Percentiles rank a stretch among this genome's conserved stretches.
phyloP scores from a whole-genome alignment of 1,140 invertebrate species.

The Lineus longissimus region DNA sequence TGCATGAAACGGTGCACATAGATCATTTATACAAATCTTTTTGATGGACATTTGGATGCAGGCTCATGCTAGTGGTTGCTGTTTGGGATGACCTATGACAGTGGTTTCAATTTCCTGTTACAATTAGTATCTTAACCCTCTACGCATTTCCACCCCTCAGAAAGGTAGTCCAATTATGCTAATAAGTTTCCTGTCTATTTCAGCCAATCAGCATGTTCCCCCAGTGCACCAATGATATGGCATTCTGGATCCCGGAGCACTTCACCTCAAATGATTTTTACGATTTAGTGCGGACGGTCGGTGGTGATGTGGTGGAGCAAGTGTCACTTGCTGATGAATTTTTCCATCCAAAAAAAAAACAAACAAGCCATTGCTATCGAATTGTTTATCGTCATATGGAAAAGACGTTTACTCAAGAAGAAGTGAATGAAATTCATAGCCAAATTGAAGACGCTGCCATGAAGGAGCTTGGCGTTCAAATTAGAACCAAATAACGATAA shows the following conservation, averaged over 20 bases:
- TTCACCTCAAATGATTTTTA: slow-evolving; percentile 89
- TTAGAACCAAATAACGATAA: slow-evolving; percentile 21
- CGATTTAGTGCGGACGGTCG: slow-evolving; percentile 82
- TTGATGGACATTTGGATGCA: no score
- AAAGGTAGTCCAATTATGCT: no score
- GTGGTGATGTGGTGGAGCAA: slow-evolving; percentile 82
- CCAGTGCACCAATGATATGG: slow-evolving; percentile 87
- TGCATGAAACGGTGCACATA: no score
- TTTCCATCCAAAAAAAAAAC: slow-evolving; percentile 77
- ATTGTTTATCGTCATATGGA: slow-evolving; percentile 94
- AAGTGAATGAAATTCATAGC: slow-evolving; percentile 83
- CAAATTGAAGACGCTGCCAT: slow-evolving; percentile 65
- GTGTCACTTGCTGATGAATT: slow-evolving; percentile 85
- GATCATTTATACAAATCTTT: no score
- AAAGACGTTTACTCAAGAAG: slow-evolving; percentile 75
- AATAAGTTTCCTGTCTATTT: no score
- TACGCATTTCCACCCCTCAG: no score
- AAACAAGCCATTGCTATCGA: slow-evolving; percentile 83
- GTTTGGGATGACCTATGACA: no score
- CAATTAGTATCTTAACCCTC: no score
- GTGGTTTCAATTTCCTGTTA: no score
- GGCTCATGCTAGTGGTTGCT: no score
- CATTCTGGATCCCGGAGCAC: slow-evolving; percentile 87
- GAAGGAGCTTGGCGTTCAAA: slow-evolving; percentile 65
- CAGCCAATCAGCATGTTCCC: slow-evolving; percentile 84